Conservation (phyloP, 2,113 vertebrate species). For the Lophius piscatorius region DNA sequence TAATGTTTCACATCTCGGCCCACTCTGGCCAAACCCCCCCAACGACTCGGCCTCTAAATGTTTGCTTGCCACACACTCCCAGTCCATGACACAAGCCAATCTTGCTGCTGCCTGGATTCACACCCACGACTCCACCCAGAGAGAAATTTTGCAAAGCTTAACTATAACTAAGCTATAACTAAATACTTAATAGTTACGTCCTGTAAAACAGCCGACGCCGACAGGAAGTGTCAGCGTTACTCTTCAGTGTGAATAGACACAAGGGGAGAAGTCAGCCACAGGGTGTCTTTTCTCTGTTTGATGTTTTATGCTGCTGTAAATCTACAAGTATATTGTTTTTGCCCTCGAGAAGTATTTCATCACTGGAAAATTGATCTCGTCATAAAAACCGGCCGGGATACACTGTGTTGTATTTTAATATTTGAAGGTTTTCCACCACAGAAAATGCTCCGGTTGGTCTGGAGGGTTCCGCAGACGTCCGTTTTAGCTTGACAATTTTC, state of each 20-base stretch:
- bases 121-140: not conserved
- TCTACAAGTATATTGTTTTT: not conserved
- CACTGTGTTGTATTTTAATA: too few species aligned
- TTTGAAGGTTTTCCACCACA: too few species aligned
- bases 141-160: constrained; percentile 30
- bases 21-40: constrained; percentile 28
- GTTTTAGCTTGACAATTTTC: too few species aligned
- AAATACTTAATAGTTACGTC: too few species aligned
- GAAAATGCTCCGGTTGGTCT: too few species aligned
- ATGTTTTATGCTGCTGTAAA: constrained; percentile 6
- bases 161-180: too few species aligned
- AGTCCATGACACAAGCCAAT: not conserved
- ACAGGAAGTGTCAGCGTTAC: constrained; percentile 21
- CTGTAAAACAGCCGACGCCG: too few species aligned
- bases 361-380: too few species aligned
- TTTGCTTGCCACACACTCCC: constrained; percentile 1
- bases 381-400: too few species aligned
- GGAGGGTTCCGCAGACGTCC: too few species aligned
- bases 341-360: not conserved
- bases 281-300: constrained; percentile 14
- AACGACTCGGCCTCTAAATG: constrained; percentile 4
- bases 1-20: not conserved
- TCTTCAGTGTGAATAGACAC: constrained; percentile 6
- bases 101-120: too few species aligned
- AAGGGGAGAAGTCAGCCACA: constrained; percentile 12